Percentiles rank a stretch among this genome's conserved stretches.
Evolutionary conservation across 92 coral and sea anemone genomes (phyloP).

Genomic region (Muricea muricata): DNA sequence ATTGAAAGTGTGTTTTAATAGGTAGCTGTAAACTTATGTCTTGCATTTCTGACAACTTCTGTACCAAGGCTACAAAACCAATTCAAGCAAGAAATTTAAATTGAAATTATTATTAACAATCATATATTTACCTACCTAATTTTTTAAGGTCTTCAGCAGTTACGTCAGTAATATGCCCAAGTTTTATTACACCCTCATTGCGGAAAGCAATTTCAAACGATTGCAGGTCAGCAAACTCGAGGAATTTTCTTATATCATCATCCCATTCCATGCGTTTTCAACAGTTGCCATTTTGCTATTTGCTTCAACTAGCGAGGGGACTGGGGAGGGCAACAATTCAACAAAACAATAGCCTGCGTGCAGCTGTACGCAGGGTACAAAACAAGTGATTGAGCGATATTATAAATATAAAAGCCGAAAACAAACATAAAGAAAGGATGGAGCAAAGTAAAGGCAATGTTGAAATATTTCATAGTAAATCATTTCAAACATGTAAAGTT

Average conservation of each 20-base stretch:
- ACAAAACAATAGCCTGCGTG: too few species aligned
- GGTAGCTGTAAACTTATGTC: background rate
- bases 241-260: slow-evolving; percentile 41
- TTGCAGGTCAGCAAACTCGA: slow-evolving; percentile 43
- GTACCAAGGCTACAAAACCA: background rate
- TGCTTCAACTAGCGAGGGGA: too few species aligned
- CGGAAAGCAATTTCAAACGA: slow-evolving; percentile 56
- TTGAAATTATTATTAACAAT: background rate
- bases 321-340: too few species aligned
- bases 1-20: background rate
- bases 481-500: too few species aligned
- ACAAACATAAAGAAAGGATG: too few species aligned
- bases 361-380: too few species aligned
- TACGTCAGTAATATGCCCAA: slow-evolving; percentile 52
- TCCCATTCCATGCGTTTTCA: too few species aligned
- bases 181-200: slow-evolving; percentile 55
- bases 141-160: slow-evolving; percentile 48
- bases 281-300: too few species aligned
- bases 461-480: too few species aligned
- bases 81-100: background rate
- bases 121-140: slow-evolving; percentile 37
- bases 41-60: background rate
- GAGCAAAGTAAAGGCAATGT: too few species aligned
- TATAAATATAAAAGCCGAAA: too few species aligned
- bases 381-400: too few species aligned